These are phyloP conservation scores for Spea multiplicata DNA, from an alignment of 2,113 vertebrate genomes.

Conservation along the genomic window DNA sequence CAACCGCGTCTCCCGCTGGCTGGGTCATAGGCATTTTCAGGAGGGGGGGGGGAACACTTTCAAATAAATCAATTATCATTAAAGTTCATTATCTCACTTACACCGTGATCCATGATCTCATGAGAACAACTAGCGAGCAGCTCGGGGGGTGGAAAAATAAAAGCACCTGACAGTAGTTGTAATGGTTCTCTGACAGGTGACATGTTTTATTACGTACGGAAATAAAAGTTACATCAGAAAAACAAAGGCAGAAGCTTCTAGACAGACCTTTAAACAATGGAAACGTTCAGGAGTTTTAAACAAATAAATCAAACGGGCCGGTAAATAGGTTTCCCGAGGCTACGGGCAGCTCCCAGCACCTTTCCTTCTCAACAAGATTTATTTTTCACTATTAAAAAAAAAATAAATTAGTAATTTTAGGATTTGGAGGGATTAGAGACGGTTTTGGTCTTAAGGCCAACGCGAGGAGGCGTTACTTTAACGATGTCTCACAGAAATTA, in stretches of 20 bases:
- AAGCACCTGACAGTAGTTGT: slow-evolving; percentile 13
- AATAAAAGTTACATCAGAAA: slow-evolving; percentile 26
- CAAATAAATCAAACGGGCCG: background rate
- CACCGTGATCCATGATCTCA: no score
- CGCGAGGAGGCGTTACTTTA: no score
- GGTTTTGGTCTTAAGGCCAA: background rate
- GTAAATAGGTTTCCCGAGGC: background rate
- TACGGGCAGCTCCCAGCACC: background rate
- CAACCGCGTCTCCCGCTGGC: no score
- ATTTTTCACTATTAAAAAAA: no score
- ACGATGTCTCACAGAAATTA: no score
- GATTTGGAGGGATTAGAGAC: background rate
- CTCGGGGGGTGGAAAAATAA: slow-evolving; percentile 13
- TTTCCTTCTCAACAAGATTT: no score
- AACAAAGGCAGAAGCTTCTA: slow-evolving; percentile 10
- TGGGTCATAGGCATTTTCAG: background rate
- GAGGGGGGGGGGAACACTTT: background rate
- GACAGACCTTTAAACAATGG: background rate
- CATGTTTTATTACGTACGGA: slow-evolving; percentile 22
- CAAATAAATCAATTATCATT: no score
- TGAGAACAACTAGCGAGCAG: background rate
- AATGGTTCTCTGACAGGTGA: slow-evolving; percentile 14
- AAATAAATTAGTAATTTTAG: background rate
- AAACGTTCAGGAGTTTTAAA: background rate
- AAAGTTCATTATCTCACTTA: no score